Base-by-base conservation (phyloP, 2,888 invertebrate species). In the Serripes groenlandicus region DNA sequence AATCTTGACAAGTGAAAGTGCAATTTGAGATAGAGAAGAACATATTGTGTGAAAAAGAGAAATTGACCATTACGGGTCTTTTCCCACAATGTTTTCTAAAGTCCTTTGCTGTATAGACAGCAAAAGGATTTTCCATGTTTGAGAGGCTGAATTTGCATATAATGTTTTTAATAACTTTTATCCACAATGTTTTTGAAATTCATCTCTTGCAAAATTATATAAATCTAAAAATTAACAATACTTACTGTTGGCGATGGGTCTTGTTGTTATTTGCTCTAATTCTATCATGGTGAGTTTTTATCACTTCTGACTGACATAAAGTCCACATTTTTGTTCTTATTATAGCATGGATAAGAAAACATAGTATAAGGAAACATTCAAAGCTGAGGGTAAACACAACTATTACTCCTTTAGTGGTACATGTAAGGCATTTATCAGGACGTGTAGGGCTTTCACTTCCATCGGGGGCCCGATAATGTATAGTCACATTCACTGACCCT, bases 401-500 rank as follows among this genome's bases (percentile, higher is more conserved):
- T 2, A 62, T 26, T 0, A 18, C 35, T 0, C 82, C 82, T 9
- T 64, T 37, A 1, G 37, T 60, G 3, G 82, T 75, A 69, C 82
- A 82, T 9, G 42, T 18, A n/a, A 75, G 26, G 34, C 82, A 82
- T 32, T 71, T 49, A 11, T 56, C 66, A 7, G 56, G 37, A 28
- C 52, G 52, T 69, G 64, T 15, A 18, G 58, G 18, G 32, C 49
- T 64, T 2, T 21, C 18, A 4, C n/a, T 32, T 0, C 30, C 30
- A 18, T 49, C 49, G 21, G 75, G 54, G 1, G 79, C 78, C 9
- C 66, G 49, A 32, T 83, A 83, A 3, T 66, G 34, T 37, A 76
- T 75, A 11, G 34, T 75, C n/a, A 83, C 73, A 26, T 72, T 21
- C 11, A 83, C 72, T 7, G 42, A 78, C 21, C 75, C 42, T 28